A percentile compares a stretch with the other conserved stretches of the same genome.
Evolutionary conservation across 1,140 invertebrate genomes (phyloP).

Genomic region (Cyclargus thomasi): DNA sequence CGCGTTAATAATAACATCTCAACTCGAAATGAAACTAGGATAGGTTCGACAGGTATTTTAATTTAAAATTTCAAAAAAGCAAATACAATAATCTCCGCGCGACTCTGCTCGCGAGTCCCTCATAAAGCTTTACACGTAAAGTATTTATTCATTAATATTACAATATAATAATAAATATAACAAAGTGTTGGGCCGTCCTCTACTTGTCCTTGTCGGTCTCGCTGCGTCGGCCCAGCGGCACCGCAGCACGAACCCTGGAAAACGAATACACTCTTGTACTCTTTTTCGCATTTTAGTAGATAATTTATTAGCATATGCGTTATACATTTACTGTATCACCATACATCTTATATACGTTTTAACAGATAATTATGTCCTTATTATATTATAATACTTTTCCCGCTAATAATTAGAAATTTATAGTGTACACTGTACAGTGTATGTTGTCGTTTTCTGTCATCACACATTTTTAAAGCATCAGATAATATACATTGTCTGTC

Average conservation of each 20-base stretch:
- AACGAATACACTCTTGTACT: conserved; percentile 16
- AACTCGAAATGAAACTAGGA: conserved; percentile 33
- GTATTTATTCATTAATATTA: conserved; percentile 49
- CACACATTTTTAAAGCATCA: too few relatives aligned
- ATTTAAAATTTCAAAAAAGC: conserved; percentile 73
- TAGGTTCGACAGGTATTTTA: conserved; percentile 70
- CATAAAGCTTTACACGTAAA: conserved; percentile 74
- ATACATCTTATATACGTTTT: too few relatives aligned
- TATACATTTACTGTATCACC: too few relatives aligned
- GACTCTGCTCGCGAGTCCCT: conserved; percentile 46
- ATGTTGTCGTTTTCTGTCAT: too few relatives aligned
- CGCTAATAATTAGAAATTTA: too few relatives aligned
- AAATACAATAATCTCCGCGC: conserved; percentile 72
- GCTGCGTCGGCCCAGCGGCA: conserved; percentile 93
- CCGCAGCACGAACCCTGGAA: conserved; percentile 90
- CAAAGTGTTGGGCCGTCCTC: conserved; percentile 51
- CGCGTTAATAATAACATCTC: conserved; percentile 4
- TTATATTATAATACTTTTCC: too few relatives aligned
- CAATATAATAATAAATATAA: conserved; percentile 66
- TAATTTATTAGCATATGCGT: too few relatives aligned
- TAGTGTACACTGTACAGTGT: too few relatives aligned
- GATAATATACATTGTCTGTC: too few relatives aligned
- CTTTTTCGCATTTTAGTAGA: too few relatives aligned
- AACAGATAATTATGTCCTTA: too few relatives aligned
- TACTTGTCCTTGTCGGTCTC: conserved; percentile 90